Conservation (phyloP, 2,113 vertebrate genomes). For the Sapajus apella region DNA sequence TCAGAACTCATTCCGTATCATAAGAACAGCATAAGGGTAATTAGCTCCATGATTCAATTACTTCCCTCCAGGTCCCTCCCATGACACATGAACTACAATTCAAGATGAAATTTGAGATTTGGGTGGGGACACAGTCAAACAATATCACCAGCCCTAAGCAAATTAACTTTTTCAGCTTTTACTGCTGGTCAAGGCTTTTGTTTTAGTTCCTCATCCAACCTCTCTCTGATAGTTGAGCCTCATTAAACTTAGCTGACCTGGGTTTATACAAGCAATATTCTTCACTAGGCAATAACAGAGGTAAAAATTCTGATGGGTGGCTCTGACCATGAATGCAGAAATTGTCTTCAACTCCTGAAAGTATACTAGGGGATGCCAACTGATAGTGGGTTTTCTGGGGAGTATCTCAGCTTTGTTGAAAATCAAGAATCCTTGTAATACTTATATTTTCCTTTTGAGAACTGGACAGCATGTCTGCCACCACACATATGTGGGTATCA, state of each 20-base stretch:
- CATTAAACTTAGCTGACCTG: neutral
- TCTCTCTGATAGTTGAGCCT: neutral
- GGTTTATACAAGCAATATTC: neutral
- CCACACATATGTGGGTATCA: neutral
- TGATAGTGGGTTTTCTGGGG: neutral
- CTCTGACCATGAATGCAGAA: neutral
- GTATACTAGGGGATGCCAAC: neutral
- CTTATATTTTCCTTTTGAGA: neutral
- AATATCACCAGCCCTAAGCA: neutral
- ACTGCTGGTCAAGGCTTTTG: neutral
- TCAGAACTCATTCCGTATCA: too few species aligned
- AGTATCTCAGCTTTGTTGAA: constrained; percentile 14
- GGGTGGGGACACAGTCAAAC: too few species aligned
- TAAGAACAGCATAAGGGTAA: too few species aligned
- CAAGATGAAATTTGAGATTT: too few species aligned
- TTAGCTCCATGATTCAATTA: too few species aligned
- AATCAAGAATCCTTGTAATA: neutral
- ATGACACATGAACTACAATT: too few species aligned
- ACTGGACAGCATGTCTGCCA: neutral
- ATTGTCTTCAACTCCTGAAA: neutral
- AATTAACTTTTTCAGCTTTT: neutral
- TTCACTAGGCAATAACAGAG: neutral
- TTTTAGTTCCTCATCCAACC: neutral
- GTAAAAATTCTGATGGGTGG: neutral
- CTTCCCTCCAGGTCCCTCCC: too few species aligned